phyloP scores from a whole-genome alignment of 2,797 vertebrate genomes.

The Gymnodraco acuticeps region DNA sequence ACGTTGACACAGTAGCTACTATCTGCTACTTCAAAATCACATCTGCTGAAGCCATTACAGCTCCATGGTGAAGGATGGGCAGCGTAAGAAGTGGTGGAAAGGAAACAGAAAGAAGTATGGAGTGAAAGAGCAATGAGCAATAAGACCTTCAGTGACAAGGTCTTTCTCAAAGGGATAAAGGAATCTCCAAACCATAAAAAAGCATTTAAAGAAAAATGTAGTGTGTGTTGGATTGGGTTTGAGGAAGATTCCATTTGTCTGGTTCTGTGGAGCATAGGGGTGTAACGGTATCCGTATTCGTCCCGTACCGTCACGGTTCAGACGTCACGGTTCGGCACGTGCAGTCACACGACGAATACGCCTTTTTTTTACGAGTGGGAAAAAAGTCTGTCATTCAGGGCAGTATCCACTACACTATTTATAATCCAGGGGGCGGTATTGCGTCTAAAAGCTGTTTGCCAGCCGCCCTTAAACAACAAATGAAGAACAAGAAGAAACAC shows the following conservation, averaged over 20 bases:
- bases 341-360: no score
- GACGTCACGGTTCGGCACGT: no score
- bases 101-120: slow-evolving; percentile 36
- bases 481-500: no score
- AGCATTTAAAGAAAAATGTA: slow-evolving; percentile 4
- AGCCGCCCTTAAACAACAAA: no score
- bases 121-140: slow-evolving; percentile 17
- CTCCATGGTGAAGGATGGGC: slow-evolving; percentile 9
- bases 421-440: no score
- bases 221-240: background rate
- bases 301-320: no score
- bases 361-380: no score
- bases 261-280: slow-evolving; percentile 36
- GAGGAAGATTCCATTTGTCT: slow-evolving; percentile 65
- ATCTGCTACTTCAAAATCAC: slow-evolving; percentile 53
- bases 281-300: no score
- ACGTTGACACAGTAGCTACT: slow-evolving; percentile 63
- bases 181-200: slow-evolving; percentile 26
- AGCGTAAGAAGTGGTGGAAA: slow-evolving; percentile 25
- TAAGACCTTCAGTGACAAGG: slow-evolving; percentile 18
- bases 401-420: no score
- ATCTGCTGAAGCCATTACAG: slow-evolving; percentile 63
- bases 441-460: no score
- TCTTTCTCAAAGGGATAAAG: slow-evolving; percentile 19
- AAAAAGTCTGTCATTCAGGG: no score